Conservation (phyloP, 2,113 vertebrate genomes). For the Hyaena hyaena region DNA sequence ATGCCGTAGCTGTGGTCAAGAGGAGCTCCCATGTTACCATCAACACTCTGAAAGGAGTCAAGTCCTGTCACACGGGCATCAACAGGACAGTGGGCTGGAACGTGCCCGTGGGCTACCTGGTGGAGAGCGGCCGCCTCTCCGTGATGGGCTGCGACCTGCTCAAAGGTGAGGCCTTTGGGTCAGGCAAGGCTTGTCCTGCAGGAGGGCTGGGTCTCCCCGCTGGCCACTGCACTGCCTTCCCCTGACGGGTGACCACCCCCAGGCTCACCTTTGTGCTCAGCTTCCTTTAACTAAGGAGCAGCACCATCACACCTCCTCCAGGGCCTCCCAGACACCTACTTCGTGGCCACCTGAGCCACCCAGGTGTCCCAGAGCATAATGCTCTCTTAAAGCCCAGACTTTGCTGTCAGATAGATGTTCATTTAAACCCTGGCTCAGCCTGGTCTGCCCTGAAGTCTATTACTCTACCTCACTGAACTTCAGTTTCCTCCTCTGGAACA, state of each 20-base stretch:
- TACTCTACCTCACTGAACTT: neutral
- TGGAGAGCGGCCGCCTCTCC: conserved; percentile 91
- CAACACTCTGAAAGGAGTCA: conserved; percentile 87
- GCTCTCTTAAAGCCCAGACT: neutral
- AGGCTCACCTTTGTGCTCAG: accelerated
- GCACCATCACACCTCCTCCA: too few relatives aligned
- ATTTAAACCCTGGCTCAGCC: neutral
- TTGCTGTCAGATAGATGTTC: neutral
- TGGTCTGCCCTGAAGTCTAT: neutral
- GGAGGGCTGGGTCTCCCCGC: neutral
- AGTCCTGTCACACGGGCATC: conserved; percentile 95
- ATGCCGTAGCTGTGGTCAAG: conserved; percentile 93
- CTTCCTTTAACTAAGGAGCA: neutral
- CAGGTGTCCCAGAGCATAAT: neutral
- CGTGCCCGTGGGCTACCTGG: conserved; percentile 93
- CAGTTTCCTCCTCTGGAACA: neutral
- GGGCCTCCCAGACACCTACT: neutral
- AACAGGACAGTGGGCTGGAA: conserved; percentile 94
- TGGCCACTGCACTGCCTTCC: neutral
- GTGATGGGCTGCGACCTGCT: conserved; percentile 91
- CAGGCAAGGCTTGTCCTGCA: neutral
- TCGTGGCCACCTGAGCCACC: too few relatives aligned
- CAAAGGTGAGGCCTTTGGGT: conserved; percentile 83
- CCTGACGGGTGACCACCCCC: neutral
- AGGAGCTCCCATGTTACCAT: conserved; percentile 89